Evolutionary conservation across 2,113 vertebrate species (phyloP).

Genomic region (Tychaedon coryphoeus): DNA sequence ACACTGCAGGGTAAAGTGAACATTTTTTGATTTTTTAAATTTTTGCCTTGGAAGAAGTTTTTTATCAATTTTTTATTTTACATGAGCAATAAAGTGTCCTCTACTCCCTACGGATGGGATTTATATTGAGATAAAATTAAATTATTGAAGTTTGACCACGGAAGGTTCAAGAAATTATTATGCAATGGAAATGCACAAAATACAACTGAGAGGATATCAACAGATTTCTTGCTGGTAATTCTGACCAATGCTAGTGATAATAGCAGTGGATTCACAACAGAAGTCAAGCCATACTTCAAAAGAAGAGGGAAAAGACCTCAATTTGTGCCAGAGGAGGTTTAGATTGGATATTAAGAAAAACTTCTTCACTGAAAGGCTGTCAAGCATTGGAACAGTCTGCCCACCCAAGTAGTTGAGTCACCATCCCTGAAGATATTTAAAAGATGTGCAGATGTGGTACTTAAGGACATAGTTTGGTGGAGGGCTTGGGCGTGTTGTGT

Average conservation of each 20-base stretch:
- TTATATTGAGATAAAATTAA: neutral
- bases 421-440: neutral
- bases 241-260: neutral
- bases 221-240: neutral
- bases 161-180: neutral
- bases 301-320: neutral
- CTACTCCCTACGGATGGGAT: neutral
- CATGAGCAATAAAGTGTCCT: neutral
- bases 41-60: neutral
- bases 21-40: neutral
- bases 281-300: neutral
- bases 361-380: too few species aligned
- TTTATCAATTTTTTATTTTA: neutral
- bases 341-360: neutral
- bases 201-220: neutral
- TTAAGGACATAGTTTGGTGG: neutral
- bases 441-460: rapidly evolving
- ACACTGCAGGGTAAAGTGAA: neutral
- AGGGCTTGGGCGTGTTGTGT: neutral
- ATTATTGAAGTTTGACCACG: neutral
- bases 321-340: neutral
- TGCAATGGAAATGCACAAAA: neutral
- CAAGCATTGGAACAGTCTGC: neutral
- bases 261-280: neutral
- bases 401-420: neutral